Base-by-base conservation (phyloP, 1,140 invertebrate genomes). In the Aphelinus certus region DNA sequence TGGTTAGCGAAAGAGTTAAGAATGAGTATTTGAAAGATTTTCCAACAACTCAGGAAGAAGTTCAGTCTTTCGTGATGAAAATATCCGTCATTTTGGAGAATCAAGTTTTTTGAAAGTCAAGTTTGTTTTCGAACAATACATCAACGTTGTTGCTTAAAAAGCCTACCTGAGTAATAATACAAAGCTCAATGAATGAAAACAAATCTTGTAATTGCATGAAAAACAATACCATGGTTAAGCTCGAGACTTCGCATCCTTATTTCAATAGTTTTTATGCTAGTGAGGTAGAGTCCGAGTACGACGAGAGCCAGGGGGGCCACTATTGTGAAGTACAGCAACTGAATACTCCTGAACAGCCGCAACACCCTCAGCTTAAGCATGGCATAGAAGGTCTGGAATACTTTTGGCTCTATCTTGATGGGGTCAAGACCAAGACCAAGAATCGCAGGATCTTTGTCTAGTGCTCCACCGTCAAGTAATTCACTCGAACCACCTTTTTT, bases 271-370 rank as follows among this genome's bases (percentile, higher is more conserved):
- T 92, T 90, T 63, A 91, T 89, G 9, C 91, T 93, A 75, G 92
- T 91, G 62, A 94, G 85, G 79, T 92, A 93, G 4, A 94, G 88
- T 43, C 92, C 92, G 5, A 93, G 83, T 0, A 90, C 91, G 58
- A 92, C 91, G 57, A 93, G 89, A 48, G 91, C 88, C 79, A 93
- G 88, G 3, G 88, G 90, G 65, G 87, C 87, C 10, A 88, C 81
- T 61, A 89, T 85, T 64, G 88, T 90, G 76, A 89, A 89, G 81
- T 87, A 90, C 46, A 89, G 79, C 63, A 88, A 77, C 75, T 89
- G 88, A 51, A 88, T 83, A 78, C 88, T 90, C 68, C 90, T 81
- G 71, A 87, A 81, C 63, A 90, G 81, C 77, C 88, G 82, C 46
- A 89, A 80, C 56, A 88, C 77, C 74, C 90, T 80, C 49, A 91